A percentile compares a stretch with the other conserved stretches of the same genome.
Conservation (phyloP, 2,888 invertebrate genomes). For the Bedellia somnulentella region DNA sequence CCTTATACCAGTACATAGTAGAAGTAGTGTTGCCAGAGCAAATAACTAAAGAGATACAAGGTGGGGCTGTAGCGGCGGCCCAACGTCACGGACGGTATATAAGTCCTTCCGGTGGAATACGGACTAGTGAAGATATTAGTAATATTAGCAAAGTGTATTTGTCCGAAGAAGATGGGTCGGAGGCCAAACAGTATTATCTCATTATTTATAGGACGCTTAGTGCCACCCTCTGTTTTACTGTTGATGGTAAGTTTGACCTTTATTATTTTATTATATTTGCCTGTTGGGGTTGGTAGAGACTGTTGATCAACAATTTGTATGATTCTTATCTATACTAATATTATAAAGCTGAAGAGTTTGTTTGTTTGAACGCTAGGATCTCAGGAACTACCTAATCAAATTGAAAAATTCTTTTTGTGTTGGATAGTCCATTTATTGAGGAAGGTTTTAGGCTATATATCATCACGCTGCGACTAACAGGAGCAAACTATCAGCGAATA, state of each 20-base stretch:
- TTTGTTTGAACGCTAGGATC: no score
- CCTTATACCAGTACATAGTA: constrained; percentile 84
- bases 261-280: constrained; percentile 1
- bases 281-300: no score
- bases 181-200: constrained; percentile 69
- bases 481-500: no score
- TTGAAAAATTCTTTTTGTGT: no score
- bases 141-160: constrained; percentile 73
- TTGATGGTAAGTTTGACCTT: constrained; percentile 74
- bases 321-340: no score
- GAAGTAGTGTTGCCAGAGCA: constrained; percentile 79
- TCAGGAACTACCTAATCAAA: no score
- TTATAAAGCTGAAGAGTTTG: no score
- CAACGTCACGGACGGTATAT: constrained; percentile 49
- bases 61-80: constrained; percentile 62
- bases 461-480: no score
- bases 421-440: no score
- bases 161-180: constrained; percentile 54
- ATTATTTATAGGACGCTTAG: constrained; percentile 84
- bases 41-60: constrained; percentile 70
- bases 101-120: constrained; percentile 42
- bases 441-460: no score
- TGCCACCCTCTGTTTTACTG: constrained; percentile 83
- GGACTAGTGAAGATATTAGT: constrained; percentile 45
- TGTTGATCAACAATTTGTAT: no score